Evolutionary conservation across 2,113 vertebrate genomes (phyloP), one percentile per base, ranked within the genome.

Genomic region (Istiophorus platypterus): DNA sequence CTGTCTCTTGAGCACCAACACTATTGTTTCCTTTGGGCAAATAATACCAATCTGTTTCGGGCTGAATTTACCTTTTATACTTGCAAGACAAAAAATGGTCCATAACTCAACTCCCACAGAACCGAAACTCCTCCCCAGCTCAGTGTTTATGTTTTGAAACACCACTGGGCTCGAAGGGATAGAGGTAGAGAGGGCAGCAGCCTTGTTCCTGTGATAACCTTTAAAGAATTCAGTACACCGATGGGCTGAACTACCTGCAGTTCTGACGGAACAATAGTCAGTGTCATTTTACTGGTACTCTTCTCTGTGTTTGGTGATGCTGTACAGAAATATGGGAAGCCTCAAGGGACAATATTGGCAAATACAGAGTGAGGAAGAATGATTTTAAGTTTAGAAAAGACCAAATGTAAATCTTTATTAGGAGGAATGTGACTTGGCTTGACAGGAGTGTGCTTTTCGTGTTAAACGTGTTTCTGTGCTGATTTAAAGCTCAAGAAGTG

Each of bases 201-300:
- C 73, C 72, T 22, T 42, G 65, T 85, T 90, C 71, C 80, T 77
- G 74, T 65, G 82, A 84, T 80, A 80, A 80, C 82, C 79, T 78
- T 78, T 73, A 83, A 80, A 87, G 73, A 75, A 78, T 88, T 88
- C 79, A 85, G 72, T 27, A 72, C 80, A 68, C 76, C 82, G 81
- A 80, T 87, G 82, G 65, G 24, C 80, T 65, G 47, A 59, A 71
- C 63, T 80, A 75, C 69, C 82, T 76, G 80, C 75, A 54, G 18
- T 68, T 66, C 56, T 64, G n/a, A n/a, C 18, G 24, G 64, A 63
- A 66, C 64, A 64, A 24, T 22, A 71, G 58, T 69, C 64, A 85
- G 7, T 78, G 74, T 77, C 82, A 66, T 64, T 82, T 71, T 67
- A 27, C 49, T 58, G 49, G 52, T 49, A 24, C 51, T 82, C 49